Percentiles rank a stretch among this genome's conserved stretches.
These are phyloP conservation scores for Cisticola juncidis DNA, from an alignment of 2,113 vertebrate genomes.

Conservation along the genomic window DNA sequence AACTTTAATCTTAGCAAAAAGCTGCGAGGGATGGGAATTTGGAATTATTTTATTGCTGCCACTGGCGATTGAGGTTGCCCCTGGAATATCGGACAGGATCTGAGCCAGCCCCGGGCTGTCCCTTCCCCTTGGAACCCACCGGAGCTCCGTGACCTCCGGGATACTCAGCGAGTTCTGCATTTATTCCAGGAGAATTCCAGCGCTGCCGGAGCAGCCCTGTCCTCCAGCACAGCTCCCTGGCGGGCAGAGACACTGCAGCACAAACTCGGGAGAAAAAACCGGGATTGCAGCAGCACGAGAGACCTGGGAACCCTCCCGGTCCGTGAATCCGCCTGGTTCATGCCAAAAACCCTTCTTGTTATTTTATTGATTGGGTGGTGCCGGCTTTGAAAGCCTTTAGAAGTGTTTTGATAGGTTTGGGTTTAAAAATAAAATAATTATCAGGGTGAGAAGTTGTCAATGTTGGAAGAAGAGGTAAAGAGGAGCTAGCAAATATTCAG, in stretches of 20 bases:
- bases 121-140: background rate
- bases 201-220: fast-evolving
- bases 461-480: background rate
- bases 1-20: background rate
- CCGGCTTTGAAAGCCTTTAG: background rate
- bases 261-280: background rate
- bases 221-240: background rate
- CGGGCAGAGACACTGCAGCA: background rate
- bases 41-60: background rate
- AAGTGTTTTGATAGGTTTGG: background rate
- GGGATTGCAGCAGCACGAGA: background rate
- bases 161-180: background rate
- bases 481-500: background rate
- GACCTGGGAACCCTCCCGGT: background rate
- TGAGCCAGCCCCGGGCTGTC: background rate
- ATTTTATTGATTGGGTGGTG: background rate
- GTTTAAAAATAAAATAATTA: background rate
- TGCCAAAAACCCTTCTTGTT: background rate
- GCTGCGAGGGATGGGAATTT: background rate
- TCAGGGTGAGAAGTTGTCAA: background rate
- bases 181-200: background rate
- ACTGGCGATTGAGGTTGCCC: background rate
- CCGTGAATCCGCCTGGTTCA: fast-evolving
- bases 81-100: background rate
- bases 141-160: background rate